Percentiles rank a stretch among this genome's conserved stretches.
phyloP scores from a whole-genome alignment of 2,888 invertebrate genomes.

The Colletes collaris region DNA sequence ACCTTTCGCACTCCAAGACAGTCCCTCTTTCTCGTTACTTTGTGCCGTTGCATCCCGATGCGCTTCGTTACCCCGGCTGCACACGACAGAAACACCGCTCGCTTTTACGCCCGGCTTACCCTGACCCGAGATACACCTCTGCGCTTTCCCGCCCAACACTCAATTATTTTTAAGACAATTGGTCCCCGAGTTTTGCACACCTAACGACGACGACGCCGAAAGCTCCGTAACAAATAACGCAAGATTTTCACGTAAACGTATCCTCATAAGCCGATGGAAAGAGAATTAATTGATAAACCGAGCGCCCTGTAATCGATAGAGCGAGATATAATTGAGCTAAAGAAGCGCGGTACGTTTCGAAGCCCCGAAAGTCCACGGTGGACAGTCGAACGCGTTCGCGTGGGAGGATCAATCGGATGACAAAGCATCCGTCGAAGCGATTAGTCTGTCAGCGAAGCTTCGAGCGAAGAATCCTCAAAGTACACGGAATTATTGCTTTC shows the following conservation, averaged over 20 bases:
- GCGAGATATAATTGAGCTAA: too few species aligned
- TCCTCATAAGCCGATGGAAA: too few species aligned
- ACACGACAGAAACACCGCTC: conserved; percentile 28
- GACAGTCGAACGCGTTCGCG: too few species aligned
- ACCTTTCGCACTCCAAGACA: conserved; percentile 20
- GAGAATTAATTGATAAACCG: too few species aligned
- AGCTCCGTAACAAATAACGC: too few species aligned
- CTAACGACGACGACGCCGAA: too few species aligned
- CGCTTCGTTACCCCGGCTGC: conserved; percentile 31
- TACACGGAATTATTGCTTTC: conserved; percentile 30
- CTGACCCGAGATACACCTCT: conserved; percentile 1
- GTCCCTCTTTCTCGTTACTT: conserved; percentile 45
- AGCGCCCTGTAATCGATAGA: too few species aligned
- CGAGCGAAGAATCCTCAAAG: conserved; percentile 8
- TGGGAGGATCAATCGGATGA: not conserved
- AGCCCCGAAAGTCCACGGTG: not conserved
- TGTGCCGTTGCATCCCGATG: conserved; percentile 49
- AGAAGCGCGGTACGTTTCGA: not conserved
- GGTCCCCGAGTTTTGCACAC: too few species aligned
- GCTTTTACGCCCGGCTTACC: conserved; percentile 41
- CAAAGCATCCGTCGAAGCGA: conserved; percentile 19
- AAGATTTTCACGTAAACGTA: too few species aligned
- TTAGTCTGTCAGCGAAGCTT: conserved; percentile 8
- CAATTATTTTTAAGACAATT: conserved; percentile 18
- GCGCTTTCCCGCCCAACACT: conserved; percentile 18